Evolutionary conservation across 2,797 vertebrate species (phyloP).

Genomic region (Rallus crepitans): DNA sequence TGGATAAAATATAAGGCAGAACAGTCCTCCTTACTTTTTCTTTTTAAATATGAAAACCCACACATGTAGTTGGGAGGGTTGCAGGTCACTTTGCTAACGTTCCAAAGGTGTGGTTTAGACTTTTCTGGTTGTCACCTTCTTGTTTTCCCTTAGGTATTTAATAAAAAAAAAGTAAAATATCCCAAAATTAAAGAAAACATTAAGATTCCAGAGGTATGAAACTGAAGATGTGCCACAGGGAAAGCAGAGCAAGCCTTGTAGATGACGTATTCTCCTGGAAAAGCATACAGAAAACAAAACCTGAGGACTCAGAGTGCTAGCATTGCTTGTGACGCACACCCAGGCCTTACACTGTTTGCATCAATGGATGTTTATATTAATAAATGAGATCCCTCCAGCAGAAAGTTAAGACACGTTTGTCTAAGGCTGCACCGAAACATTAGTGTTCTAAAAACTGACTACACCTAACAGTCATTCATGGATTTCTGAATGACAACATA

Average conservation of each 20-base stretch:
- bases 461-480: not conserved
- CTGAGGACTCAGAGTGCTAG: not conserved
- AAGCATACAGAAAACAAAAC: not conserved
- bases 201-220: not conserved
- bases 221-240: not conserved
- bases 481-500: not conserved
- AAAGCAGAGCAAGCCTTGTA: not conserved
- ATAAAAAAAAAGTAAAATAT: not conserved
- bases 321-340: rapidly evolving
- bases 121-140: not conserved
- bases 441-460: not conserved
- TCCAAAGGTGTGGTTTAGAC: not conserved
- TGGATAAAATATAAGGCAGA: not conserved
- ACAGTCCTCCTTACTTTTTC: not conserved
- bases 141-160: not conserved
- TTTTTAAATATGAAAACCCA: not conserved
- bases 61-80: not conserved
- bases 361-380: not conserved
- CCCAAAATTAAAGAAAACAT: not conserved
- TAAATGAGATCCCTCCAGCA: not conserved
- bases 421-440: not conserved
- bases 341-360: not conserved
- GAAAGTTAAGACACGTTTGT: not conserved
- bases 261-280: not conserved
- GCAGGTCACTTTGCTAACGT: not conserved